Evolutionary conservation across 2,113 vertebrate species (phyloP).

Genomic region (Chaetodon auriga): DNA sequence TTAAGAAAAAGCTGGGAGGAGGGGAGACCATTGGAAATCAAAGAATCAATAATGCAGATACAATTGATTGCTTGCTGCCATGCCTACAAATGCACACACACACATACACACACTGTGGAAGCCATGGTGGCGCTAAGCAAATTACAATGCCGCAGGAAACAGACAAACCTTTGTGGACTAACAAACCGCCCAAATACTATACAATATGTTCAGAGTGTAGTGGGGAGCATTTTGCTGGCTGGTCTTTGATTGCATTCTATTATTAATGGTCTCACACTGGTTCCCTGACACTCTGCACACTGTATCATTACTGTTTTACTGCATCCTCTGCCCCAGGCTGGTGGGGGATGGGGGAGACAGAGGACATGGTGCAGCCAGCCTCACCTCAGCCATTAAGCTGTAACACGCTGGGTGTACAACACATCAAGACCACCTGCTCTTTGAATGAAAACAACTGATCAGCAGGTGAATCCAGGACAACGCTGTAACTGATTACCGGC

Average conservation of each 20-base stretch:
- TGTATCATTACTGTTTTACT: slow-evolving; percentile 71
- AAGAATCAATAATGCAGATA: slow-evolving; percentile 63
- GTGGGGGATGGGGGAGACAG: slow-evolving; percentile 71
- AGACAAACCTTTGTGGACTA: slow-evolving; percentile 25
- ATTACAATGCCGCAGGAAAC: slow-evolving; percentile 17
- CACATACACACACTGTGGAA: background rate
- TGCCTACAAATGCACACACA: background rate
- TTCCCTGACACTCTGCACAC: slow-evolving; percentile 60
- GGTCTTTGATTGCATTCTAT: slow-evolving; percentile 64
- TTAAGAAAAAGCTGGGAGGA: slow-evolving; percentile 39
- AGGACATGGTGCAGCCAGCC: slow-evolving; percentile 50
- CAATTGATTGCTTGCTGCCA: slow-evolving; percentile 43
- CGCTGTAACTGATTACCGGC: background rate
- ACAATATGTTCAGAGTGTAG: slow-evolving; percentile 14
- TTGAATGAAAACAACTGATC: slow-evolving; percentile 8
- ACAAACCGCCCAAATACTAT: slow-evolving; percentile 5
- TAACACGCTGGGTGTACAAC: slow-evolving; percentile 23
- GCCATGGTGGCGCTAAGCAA: slow-evolving; percentile 5
- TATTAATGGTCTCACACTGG: slow-evolving; percentile 68
- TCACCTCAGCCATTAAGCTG: slow-evolving; percentile 56
- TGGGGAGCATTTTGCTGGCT: slow-evolving; percentile 23
- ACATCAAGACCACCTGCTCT: slow-evolving; percentile 27
- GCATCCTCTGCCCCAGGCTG: slow-evolving; percentile 61
- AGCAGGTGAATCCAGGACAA: slow-evolving; percentile 25
- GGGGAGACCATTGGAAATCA: slow-evolving; percentile 65